phyloP scores from a whole-genome alignment of 1,140 invertebrate species.

The Trinorchestia longiramus region DNA sequence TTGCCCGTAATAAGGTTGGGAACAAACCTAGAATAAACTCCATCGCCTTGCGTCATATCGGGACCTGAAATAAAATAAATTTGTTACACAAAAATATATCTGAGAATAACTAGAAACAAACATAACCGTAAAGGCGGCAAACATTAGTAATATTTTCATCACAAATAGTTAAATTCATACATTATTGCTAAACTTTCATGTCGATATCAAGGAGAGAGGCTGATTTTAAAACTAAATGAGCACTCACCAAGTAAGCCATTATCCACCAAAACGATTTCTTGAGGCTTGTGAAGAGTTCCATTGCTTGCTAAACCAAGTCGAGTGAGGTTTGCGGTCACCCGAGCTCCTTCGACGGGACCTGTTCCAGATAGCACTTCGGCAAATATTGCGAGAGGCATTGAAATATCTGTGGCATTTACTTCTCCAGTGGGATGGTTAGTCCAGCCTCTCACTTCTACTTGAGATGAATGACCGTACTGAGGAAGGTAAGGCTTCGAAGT shows the following conservation, averaged over 20 bases:
- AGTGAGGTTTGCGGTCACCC: conserved; percentile 62
- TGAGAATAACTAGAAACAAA: no score
- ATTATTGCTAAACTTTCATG: background rate
- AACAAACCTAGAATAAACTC: conserved; percentile 77
- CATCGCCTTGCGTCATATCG: conserved; percentile 77
- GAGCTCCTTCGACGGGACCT: conserved; percentile 60
- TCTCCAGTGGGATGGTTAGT: conserved; percentile 59
- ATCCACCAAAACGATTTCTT: conserved; percentile 57
- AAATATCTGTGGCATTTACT: conserved; percentile 65
- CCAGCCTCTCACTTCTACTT: conserved; percentile 61
- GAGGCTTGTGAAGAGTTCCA: conserved; percentile 61
- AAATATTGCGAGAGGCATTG: conserved; percentile 61
- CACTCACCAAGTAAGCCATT: conserved; percentile 65
- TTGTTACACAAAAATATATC: background rate
- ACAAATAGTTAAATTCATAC: background rate
- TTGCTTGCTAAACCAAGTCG: conserved; percentile 62
- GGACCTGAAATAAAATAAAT: conserved; percentile 72
- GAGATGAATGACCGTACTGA: conserved; percentile 28
- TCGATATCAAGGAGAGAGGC: background rate
- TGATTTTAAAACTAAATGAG: background rate
- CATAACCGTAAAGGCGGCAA: background rate
- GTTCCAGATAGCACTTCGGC: conserved; percentile 60
- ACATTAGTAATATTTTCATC: background rate
- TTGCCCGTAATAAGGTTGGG: conserved; percentile 69
- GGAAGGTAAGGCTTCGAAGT: conserved; percentile 58